Percentiles rank a stretch among this genome's conserved stretches.
Conservation (phyloP, 2,797 vertebrate species). For the Loriculus beryllinus region DNA sequence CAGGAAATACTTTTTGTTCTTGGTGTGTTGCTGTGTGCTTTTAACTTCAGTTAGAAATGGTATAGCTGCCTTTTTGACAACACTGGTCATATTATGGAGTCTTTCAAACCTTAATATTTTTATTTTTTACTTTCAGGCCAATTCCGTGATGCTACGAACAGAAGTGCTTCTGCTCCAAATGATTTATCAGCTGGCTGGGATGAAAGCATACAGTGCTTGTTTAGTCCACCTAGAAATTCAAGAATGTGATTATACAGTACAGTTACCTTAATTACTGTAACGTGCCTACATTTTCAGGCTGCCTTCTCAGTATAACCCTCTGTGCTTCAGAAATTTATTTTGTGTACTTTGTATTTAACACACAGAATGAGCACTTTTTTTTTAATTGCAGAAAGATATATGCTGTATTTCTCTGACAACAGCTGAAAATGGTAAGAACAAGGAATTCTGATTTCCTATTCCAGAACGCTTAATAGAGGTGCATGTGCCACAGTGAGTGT, state of each 20-base stretch:
- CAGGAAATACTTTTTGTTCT: neutral
- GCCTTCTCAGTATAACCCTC: constrained; percentile 84
- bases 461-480: constrained; percentile 62
- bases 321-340: constrained; percentile 87
- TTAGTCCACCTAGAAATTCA: constrained; percentile 64
- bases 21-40: neutral
- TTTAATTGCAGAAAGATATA: constrained; percentile 56
- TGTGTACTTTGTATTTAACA: constrained; percentile 74
- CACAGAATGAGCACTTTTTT: constrained; percentile 77
- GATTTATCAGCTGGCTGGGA: constrained; percentile 64
- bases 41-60: neutral
- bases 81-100: rapidly evolving
- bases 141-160: constrained; percentile 51
- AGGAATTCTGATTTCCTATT: constrained; percentile 59
- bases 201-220: constrained; percentile 60
- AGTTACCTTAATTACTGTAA: constrained; percentile 84
- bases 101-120: neutral
- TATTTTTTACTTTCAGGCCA: constrained; percentile 37
- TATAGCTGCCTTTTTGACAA: neutral
- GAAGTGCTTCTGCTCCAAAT: constrained; percentile 54
- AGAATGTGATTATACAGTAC: constrained; percentile 76
- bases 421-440: constrained; percentile 56
- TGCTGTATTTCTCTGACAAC: constrained; percentile 64
- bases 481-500: constrained; percentile 75
- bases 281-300: constrained; percentile 91